A percentile compares a stretch with the other conserved stretches of the same genome.
Conservation (phyloP, 2,797 vertebrate species). For the Sebastes matsubarae region DNA sequence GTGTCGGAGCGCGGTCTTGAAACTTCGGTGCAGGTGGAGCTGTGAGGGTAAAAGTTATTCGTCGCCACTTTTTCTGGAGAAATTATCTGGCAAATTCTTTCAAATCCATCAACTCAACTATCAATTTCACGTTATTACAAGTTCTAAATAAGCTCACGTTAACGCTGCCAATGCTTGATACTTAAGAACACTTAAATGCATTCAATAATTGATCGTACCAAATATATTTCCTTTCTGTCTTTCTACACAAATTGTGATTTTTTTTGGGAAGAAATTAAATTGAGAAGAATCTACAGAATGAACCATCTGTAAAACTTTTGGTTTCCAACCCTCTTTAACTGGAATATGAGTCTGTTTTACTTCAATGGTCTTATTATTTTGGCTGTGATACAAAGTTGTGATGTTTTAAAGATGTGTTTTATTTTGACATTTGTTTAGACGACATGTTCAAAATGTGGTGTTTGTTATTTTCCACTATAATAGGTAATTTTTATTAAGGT, state of each 20-base stretch:
- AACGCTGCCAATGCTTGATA: constrained; percentile 31
- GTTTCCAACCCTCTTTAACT: constrained; percentile 54
- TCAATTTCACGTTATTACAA: constrained; percentile 7
- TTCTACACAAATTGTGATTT: constrained; percentile 2
- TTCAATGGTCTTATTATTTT: constrained; percentile 60
- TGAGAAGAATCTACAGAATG: constrained; percentile 7
- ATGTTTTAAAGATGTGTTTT: constrained; percentile 49
- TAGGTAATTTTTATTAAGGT: constrained; percentile 33
- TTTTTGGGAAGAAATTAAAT: not conserved
- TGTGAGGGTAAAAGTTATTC: not conserved
- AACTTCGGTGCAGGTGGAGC: constrained; percentile 15
- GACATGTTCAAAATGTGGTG: constrained; percentile 53
- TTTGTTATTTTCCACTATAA: constrained; percentile 38
- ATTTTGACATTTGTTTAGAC: constrained; percentile 43
- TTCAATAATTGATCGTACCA: constrained; percentile 38
- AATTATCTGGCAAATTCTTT: constrained; percentile 3
- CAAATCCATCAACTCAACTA: constrained; percentile 5
- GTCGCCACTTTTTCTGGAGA: not conserved
- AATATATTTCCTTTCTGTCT: constrained; percentile 27
- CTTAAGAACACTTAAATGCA: constrained; percentile 28
- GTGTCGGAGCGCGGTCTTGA: constrained; percentile 23
- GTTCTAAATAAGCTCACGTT: constrained; percentile 26
- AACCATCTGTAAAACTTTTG: constrained; percentile 36
- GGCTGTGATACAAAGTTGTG: constrained; percentile 63
- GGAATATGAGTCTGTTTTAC: constrained; percentile 60